Conservation (phyloP, 2,113 vertebrate species). For the Oriolus oriolus region DNA sequence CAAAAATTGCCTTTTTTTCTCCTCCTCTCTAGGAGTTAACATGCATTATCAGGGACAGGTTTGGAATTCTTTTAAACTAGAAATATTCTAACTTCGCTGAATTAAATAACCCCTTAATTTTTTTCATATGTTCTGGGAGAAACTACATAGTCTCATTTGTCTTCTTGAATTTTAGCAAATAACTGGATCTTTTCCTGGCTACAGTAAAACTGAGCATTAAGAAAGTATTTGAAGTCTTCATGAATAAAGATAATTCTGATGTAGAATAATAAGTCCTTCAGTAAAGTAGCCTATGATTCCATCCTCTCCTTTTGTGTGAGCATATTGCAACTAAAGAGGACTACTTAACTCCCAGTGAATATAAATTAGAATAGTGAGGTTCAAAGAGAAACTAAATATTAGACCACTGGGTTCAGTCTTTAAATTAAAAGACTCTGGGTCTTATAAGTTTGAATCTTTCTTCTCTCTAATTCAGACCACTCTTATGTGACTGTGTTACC, state of each 20-base stretch:
- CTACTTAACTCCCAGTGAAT: background rate
- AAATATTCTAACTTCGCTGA: background rate
- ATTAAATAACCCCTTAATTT: background rate
- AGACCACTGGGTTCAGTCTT: background rate
- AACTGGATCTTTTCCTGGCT: background rate
- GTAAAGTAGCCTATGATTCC: background rate
- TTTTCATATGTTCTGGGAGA: background rate
- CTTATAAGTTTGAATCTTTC: background rate
- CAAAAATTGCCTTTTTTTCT: background rate
- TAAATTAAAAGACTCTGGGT: background rate
- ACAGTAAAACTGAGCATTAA: background rate
- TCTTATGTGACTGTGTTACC: background rate
- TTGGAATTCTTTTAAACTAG: background rate
- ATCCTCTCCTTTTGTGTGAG: background rate
- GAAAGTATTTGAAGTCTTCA: background rate
- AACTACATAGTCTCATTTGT: background rate
- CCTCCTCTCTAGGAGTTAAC: background rate
- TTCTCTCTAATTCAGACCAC: background rate
- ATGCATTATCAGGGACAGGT: background rate
- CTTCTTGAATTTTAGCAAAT: background rate
- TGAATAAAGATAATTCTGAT: conserved; percentile 33
- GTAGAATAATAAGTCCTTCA: background rate
- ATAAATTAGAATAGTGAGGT: background rate
- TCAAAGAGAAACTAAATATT: conserved; percentile 14
- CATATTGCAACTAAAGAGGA: background rate